Conservation (phyloP, 2,113 vertebrate species). For the Equus przewalskii region DNA sequence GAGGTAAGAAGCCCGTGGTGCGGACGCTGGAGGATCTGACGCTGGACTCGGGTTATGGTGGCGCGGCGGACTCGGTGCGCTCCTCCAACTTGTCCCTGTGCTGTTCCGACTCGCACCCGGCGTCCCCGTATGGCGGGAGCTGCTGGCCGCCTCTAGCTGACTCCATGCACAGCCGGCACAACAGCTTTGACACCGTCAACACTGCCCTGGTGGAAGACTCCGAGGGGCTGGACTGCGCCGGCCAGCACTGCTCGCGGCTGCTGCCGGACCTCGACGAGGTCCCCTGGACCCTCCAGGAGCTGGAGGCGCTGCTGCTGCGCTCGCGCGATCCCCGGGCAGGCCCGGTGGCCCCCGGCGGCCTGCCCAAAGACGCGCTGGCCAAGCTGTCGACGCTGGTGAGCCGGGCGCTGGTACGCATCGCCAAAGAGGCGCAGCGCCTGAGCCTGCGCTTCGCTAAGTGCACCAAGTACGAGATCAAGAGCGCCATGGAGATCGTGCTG, state of each 20-base stretch:
- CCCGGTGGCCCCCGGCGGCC: slow-evolving; percentile 83
- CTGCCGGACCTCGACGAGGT: slow-evolving; percentile 99
- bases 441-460: slow-evolving; percentile 98
- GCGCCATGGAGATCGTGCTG: slow-evolving; percentile 95
- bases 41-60: slow-evolving; percentile 99
- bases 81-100: slow-evolving; percentile 99
- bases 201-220: slow-evolving; percentile 98
- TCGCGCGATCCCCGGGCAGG: slow-evolving; percentile 88
- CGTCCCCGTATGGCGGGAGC: slow-evolving; percentile 94
- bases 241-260: slow-evolving; percentile 95
- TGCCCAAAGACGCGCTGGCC: slow-evolving; percentile 92
- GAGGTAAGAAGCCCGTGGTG: slow-evolving; percentile 95
- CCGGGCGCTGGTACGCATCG: slow-evolving; percentile 94
- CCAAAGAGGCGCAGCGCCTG: slow-evolving; percentile 95
- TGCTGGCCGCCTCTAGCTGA: slow-evolving; percentile 96
- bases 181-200: slow-evolving; percentile 99
- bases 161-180: slow-evolving; percentile 98
- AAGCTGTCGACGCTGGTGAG: slow-evolving; percentile 94
- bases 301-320: slow-evolving; percentile 93
- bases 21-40: slow-evolving; percentile 99
- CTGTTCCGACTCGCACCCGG: slow-evolving; percentile 95
- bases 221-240: slow-evolving; percentile 98
- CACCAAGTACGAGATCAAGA: slow-evolving; percentile 97
- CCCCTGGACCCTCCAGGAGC: slow-evolving; percentile 97
- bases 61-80: slow-evolving; percentile 97